Conservation (phyloP, 2,113 vertebrate genomes). For the Lycocorax pyrrhopterus region DNA sequence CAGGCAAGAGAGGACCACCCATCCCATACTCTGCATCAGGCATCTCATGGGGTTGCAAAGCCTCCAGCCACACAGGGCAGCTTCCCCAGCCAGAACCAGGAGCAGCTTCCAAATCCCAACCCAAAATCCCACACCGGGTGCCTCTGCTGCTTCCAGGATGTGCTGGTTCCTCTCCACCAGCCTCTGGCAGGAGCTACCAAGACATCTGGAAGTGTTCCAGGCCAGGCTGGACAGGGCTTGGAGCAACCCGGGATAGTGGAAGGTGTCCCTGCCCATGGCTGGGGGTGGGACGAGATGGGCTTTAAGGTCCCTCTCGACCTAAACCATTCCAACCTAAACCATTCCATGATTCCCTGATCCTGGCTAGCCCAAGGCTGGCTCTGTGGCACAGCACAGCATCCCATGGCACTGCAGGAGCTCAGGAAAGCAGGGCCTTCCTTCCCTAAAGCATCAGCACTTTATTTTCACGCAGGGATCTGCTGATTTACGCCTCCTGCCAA, state of each 20-base stretch:
- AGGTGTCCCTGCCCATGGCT: not conserved
- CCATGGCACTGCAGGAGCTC: rapidly evolving
- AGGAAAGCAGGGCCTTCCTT: not conserved
- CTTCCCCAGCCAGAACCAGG: not conserved
- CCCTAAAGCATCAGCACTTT: not conserved
- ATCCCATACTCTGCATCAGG: not conserved
- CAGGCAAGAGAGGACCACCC: not conserved
- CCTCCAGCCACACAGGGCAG: not conserved
- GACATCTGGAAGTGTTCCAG: not conserved
- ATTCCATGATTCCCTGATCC: not conserved
- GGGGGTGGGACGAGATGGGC: not conserved
- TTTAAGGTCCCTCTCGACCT: not conserved
- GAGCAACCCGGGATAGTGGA: not conserved
- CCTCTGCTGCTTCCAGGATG: not conserved
- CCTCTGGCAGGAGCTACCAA: not conserved
- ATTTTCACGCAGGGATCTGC: not conserved
- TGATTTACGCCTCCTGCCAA: not conserved
- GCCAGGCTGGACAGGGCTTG: not conserved
- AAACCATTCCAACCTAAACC: not conserved
- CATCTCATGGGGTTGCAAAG: not conserved
- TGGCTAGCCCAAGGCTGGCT: not conserved
- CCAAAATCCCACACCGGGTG: not conserved
- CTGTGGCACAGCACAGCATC: not conserved
- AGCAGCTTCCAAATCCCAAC: not conserved
- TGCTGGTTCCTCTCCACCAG: not conserved